phyloP scores from a whole-genome alignment of 30 jellyfish, hydroid and myxozoan genomes.

The Sanderia malayensis region DNA sequence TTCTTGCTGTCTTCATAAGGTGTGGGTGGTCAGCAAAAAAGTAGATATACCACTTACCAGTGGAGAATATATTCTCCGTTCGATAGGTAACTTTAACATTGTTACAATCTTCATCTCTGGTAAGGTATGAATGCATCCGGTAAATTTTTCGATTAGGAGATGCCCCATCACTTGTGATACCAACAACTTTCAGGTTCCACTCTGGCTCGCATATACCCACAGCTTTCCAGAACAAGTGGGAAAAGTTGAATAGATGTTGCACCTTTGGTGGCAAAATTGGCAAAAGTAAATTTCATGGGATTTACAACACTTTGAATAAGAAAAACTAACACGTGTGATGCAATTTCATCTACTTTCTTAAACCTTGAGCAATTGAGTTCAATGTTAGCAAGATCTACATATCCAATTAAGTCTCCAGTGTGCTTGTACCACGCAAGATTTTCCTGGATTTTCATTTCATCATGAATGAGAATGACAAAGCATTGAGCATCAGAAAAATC shows the following conservation, averaged over 20 bases:
- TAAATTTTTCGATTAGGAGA: slow-evolving; percentile 44
- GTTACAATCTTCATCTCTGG: slow-evolving; percentile 19
- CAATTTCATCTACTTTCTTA: slow-evolving; percentile 28
- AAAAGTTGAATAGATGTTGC: slow-evolving; percentile 33
- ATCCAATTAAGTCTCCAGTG: slow-evolving; percentile 46
- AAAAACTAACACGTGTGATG: slow-evolving; percentile 47
- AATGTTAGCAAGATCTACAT: slow-evolving; percentile 32
- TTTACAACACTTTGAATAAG: slow-evolving; percentile 27
- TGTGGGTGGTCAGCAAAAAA: too few species aligned
- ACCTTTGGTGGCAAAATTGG: slow-evolving; percentile 67
- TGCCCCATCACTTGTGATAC: slow-evolving; percentile 68
- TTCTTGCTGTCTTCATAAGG: too few species aligned
- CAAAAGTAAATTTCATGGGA: slow-evolving; percentile 25
- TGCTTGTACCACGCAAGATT: slow-evolving; percentile 53
- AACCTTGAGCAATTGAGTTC: slow-evolving; percentile 5
- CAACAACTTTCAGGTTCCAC: slow-evolving; percentile 45
- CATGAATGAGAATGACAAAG: slow-evolving; percentile 11
- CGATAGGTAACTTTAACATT: slow-evolving; percentile 30
- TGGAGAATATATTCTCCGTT: slow-evolving; percentile 5
- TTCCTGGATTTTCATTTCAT: slow-evolving; percentile 39
- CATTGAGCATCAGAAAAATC: slow-evolving; percentile 14
- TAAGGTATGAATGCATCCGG: slow-evolving; percentile 43
- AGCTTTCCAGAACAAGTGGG: slow-evolving; percentile 42
- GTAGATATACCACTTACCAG: slow-evolving; percentile 7
- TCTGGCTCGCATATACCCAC: slow-evolving; percentile 6